These are phyloP conservation scores for Mayetiola destructor DNA, from an alignment of 2,888 invertebrate genomes.

Conservation along the genomic window DNA sequence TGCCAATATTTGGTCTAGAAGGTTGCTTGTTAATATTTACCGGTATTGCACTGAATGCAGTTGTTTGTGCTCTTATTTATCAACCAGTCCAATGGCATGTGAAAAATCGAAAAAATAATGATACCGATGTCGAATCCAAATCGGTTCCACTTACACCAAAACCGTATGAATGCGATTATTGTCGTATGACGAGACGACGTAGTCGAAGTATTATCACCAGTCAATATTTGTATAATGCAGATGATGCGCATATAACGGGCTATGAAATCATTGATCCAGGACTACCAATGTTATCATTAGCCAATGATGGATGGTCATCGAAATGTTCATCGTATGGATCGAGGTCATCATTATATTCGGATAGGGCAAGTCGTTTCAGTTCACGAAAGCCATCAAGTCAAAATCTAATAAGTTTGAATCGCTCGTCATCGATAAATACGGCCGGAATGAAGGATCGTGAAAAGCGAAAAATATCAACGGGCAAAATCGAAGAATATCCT, in stretches of 20 bases:
- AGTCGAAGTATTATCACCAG: constrained; percentile 38
- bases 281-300: constrained; percentile 49
- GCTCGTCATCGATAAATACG: constrained; percentile 15
- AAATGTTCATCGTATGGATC: constrained; percentile 17
- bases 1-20: constrained; percentile 45
- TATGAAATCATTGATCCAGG: constrained; percentile 52
- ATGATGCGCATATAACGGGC: constrained; percentile 45
- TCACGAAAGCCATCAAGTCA: constrained; percentile 17
- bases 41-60: constrained; percentile 50
- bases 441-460: constrained; percentile 19
- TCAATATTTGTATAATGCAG: constrained; percentile 49
- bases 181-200: constrained; percentile 26
- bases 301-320: constrained; percentile 35
- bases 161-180: constrained; percentile 33
- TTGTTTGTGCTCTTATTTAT: constrained; percentile 50
- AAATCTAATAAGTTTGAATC: constrained; percentile 16
- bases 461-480: constrained; percentile 35
- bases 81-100: constrained; percentile 65
- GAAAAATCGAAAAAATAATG: constrained; percentile 27
- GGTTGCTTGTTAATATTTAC: constrained; percentile 52
- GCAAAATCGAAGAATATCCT: constrained; percentile 37
- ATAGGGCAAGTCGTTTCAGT: background rate
- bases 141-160: background rate
- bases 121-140: background rate
- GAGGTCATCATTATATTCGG: constrained; percentile 14